These are phyloP conservation scores for Achroia grisella DNA, from an alignment of 1,140 invertebrate genomes.

Conservation along the genomic window DNA sequence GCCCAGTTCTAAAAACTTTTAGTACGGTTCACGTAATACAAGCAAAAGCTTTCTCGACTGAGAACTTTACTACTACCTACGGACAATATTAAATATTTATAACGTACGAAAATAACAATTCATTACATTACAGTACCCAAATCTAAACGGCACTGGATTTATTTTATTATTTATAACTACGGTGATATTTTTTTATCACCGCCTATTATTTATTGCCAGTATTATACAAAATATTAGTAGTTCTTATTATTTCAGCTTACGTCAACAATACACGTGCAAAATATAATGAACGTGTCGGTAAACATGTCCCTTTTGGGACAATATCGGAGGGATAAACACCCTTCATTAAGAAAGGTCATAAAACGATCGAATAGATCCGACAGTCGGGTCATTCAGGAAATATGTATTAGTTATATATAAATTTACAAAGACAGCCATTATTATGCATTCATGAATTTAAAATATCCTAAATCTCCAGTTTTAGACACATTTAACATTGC, in stretches of 20 bases:
- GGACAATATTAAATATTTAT: too few relatives aligned
- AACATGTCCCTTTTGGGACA: slow-evolving; percentile 38
- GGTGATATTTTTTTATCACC: slow-evolving; percentile 14
- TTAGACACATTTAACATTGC: too few relatives aligned
- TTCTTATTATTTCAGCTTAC: neutral
- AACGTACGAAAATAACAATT: too few relatives aligned
- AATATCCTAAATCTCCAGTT: too few relatives aligned
- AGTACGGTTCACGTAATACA: slow-evolving; percentile 3
- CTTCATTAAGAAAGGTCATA: slow-evolving; percentile 53
- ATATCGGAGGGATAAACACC: slow-evolving; percentile 26
- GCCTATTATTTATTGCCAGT: too few relatives aligned
- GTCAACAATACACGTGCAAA: slow-evolving; percentile 18
- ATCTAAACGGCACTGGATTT: slow-evolving; percentile 4
- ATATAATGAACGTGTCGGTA: slow-evolving; percentile 35
- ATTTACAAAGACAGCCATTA: too few relatives aligned
- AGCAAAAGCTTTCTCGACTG: slow-evolving; percentile 8
- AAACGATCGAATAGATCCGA: slow-evolving; percentile 49
- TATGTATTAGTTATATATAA: too few relatives aligned
- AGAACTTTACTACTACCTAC: too few relatives aligned
- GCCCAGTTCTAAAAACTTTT: neutral
- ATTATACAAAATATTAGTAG: too few relatives aligned
- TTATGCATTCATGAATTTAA: too few relatives aligned
- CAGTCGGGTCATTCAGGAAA: slow-evolving; percentile 4
- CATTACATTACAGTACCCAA: too few relatives aligned
- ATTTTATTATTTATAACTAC: too few relatives aligned